Evolutionary conservation across 92 coral and sea anemone species (phyloP).

Genomic region (Meandrina meandrites): DNA sequence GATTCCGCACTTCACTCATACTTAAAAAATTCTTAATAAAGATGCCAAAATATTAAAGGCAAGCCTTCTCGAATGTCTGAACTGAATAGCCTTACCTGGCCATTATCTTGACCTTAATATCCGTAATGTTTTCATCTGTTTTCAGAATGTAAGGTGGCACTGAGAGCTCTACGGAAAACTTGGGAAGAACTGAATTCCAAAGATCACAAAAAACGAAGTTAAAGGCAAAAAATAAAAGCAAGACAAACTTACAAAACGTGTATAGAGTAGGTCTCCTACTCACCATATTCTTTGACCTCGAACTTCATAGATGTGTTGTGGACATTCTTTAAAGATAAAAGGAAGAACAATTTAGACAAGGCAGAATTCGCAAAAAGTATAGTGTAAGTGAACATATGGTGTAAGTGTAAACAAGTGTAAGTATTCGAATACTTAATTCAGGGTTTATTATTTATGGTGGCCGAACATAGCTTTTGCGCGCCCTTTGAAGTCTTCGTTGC

Average conservation of each 20-base stretch:
- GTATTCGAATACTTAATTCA: no score
- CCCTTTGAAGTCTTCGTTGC: no score
- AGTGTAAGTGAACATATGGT: no score
- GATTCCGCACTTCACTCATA: no score
- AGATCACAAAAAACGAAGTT: background rate
- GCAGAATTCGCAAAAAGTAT: background rate
- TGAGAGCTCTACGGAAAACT: conserved; percentile 19
- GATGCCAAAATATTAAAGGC: background rate
- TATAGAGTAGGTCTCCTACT: no score
- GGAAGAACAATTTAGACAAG: background rate
- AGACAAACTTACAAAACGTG: background rate
- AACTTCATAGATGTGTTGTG: conserved; percentile 91
- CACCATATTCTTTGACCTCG: conserved; percentile 94
- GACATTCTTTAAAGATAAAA: conserved; percentile 45
- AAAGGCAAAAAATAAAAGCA: background rate
- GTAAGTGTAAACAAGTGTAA: no score
- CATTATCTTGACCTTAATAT: background rate
- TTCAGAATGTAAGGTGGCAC: conserved; percentile 21
- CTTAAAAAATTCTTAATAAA: no score
- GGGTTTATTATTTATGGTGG: no score
- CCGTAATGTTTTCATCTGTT: background rate
- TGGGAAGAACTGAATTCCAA: conserved; percentile 21
- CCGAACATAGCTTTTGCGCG: no score
- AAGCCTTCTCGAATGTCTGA: no score
- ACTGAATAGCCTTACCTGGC: background rate